phyloP scores from a whole-genome alignment of 2,113 vertebrate genomes.

The Cyanoramphus novaezelandiae region DNA sequence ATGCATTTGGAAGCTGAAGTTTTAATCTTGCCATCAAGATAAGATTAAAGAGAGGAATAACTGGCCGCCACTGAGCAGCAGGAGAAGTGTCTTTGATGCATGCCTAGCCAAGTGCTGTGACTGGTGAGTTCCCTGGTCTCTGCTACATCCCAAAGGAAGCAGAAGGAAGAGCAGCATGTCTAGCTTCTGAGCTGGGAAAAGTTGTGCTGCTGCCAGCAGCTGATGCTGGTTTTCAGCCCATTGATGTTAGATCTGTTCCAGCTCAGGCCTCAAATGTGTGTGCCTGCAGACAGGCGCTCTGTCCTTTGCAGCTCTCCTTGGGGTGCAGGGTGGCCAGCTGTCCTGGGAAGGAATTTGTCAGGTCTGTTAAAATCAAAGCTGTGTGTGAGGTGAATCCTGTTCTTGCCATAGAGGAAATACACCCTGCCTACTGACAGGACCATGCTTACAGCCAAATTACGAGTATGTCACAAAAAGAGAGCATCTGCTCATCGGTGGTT shows the following conservation, averaged over 20 bases:
- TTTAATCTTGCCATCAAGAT: neutral
- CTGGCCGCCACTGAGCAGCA: neutral
- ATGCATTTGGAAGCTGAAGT: neutral
- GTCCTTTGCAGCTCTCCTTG: neutral
- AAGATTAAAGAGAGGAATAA: neutral
- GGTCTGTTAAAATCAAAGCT: neutral
- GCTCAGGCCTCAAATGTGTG: accelerated
- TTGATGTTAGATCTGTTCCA: neutral
- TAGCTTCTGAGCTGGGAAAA: neutral
- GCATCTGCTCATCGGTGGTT: neutral
- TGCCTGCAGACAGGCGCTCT: neutral
- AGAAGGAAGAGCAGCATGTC: slow-evolving; percentile 6
- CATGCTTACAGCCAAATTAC: accelerated
- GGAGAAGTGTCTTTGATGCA: neutral
- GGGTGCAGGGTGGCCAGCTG: accelerated
- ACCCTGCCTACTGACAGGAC: neutral
- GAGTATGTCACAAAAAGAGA: neutral
- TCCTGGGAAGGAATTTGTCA: neutral
- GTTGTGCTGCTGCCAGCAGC: neutral
- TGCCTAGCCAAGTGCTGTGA: accelerated
- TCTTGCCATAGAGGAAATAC: neutral
- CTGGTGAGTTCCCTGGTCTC: neutral
- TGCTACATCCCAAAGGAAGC: neutral
- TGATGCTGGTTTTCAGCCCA: neutral
- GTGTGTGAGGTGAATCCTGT: neutral